Evolutionary conservation across 1,140 invertebrate genomes (phyloP).

Genomic region (Drosophila dunni): DNA sequence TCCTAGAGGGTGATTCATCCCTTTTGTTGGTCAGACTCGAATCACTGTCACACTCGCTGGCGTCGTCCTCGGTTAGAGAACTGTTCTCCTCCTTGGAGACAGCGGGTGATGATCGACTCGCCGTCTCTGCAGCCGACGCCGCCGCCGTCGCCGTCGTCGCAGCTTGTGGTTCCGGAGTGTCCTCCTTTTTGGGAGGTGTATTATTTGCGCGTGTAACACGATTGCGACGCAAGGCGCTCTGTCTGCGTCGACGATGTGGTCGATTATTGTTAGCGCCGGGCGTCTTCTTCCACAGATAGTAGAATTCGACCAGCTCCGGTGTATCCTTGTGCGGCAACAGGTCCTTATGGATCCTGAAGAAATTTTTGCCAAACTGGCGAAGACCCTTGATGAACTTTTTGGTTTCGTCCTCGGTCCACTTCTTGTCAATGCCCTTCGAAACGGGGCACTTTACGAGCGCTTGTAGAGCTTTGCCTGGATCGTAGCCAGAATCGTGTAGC

Average conservation of each 20-base stretch:
- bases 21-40: slow-evolving; percentile 89
- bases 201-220: slow-evolving; percentile 90
- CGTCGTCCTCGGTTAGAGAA: slow-evolving; percentile 97
- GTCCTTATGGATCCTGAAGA: slow-evolving; percentile 98
- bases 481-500: slow-evolving; percentile 97
- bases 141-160: slow-evolving; percentile 82
- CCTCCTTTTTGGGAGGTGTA: slow-evolving; percentile 85
- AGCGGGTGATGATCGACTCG: slow-evolving; percentile 87
- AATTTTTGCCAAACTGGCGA: slow-evolving; percentile 99
- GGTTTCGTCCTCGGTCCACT: slow-evolving; percentile 98
- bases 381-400: slow-evolving; percentile 99
- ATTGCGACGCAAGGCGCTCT: slow-evolving; percentile 94
- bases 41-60: slow-evolving; percentile 96
- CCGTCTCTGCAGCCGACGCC: slow-evolving; percentile 83
- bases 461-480: slow-evolving; percentile 97
- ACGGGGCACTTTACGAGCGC: slow-evolving; percentile 98
- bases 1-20: slow-evolving; percentile 92
- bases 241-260: slow-evolving; percentile 94
- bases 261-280: slow-evolving; percentile 97
- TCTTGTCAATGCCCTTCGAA: slow-evolving; percentile 98
- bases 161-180: slow-evolving; percentile 84
- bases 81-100: slow-evolving; percentile 90
- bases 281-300: slow-evolving; percentile 99
- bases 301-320: slow-evolving; percentile 98
- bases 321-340: slow-evolving; percentile 98